A percentile compares a stretch with the other conserved stretches of the same genome.
Evolutionary conservation across 2,113 vertebrate species (phyloP).

Genomic region (Macroglossus sobrinus): DNA sequence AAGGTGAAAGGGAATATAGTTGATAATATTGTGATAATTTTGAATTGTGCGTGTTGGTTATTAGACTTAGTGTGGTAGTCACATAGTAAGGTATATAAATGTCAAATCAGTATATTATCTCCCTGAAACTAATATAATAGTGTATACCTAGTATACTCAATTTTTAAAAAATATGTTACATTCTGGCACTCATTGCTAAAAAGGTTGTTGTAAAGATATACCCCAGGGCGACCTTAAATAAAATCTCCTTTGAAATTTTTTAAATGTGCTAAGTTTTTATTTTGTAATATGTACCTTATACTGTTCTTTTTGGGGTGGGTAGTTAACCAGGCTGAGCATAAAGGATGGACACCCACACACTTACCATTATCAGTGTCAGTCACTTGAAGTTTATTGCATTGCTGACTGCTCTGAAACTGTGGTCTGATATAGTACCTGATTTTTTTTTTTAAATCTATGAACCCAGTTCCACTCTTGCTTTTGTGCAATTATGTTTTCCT

Average conservation of each 20-base stretch:
- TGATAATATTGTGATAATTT: too few relatives aligned
- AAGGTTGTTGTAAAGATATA: neutral
- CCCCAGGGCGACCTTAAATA: neutral
- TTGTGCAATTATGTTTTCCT: neutral
- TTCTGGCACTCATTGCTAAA: neutral
- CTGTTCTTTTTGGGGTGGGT: neutral
- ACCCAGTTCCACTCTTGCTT: neutral
- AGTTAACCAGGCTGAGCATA: neutral
- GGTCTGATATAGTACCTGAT: neutral
- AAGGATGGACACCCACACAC: neutral
- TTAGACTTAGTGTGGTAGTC: neutral
- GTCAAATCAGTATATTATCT: neutral
- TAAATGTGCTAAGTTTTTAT: neutral
- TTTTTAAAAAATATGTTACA: neutral
- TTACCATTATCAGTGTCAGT: neutral
- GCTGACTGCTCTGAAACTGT: neutral
- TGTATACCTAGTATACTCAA: neutral
- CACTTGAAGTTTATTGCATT: rapidly evolving
- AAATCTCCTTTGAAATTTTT: neutral
- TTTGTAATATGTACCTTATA: neutral
- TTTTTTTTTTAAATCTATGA: neutral
- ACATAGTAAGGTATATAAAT: neutral
- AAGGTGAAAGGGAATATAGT: neutral
- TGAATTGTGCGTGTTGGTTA: neutral
- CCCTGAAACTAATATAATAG: neutral